Evolutionary conservation across 2,113 vertebrate genomes (phyloP), one percentile per base, ranked within the genome.

Genomic region (Catharus bicknelli): DNA sequence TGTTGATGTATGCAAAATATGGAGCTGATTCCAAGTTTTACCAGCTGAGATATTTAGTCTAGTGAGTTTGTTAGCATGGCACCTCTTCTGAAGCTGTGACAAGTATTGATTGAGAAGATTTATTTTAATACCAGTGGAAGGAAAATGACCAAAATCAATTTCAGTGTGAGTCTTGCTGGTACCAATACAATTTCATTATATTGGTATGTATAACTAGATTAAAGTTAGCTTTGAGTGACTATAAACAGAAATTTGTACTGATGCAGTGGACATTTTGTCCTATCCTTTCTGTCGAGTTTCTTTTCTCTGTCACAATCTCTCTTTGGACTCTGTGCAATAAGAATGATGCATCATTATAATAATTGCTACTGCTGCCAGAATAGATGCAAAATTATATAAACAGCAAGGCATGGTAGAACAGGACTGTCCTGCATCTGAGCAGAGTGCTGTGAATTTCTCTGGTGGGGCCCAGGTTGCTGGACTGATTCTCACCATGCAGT

Each of bases 401-500:
- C 13, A 38, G 14, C 16, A 27, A 43, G 47, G n/a, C 18, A 3
- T 26, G 16, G 43, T 34, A 7, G 43, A 54, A 30, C 1, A 76
- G 48, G 32, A 6, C 38, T 25, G 6, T n/a, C 16, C 25, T 25
- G 25, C 23, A 10, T 45, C 29, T 72, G 73, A 89, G n/a, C 62
- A 55, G 16, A 15, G 40, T 16, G 13, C 57, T 79, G 53, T 19
- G 23, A 4, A 14, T 63, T 36, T 59, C 63, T 45, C 12, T 12
- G 7, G 6, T 19, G 34, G 16, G 7, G 5, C 7, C 9, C 2
- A 8, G 27, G 58, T 3, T 64, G 25, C 54, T 48, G 77, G 34
- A 67, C 47, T 0, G 0, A 12, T 1, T 16, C 18, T 62, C 21
- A 23, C 11, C 7, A 6, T 4, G 1, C 34, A 30, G 16, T 7